These are phyloP conservation scores for Philereme transversata DNA, from an alignment of 2,888 invertebrate genomes.

Conservation along the genomic window DNA sequence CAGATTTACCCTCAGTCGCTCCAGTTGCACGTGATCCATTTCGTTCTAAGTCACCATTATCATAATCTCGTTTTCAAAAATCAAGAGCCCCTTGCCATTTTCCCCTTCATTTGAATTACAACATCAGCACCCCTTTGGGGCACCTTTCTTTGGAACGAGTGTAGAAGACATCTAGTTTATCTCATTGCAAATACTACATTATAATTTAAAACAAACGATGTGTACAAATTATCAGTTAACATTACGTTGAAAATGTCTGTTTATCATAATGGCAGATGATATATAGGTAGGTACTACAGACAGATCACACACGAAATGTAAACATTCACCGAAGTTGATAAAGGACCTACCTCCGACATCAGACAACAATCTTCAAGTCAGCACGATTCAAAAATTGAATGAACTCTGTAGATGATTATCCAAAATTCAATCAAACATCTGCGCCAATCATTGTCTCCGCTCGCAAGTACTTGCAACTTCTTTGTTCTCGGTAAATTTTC, in stretches of 20 bases:
- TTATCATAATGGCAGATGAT: too few relatives aligned
- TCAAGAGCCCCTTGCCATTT: conserved; percentile 55
- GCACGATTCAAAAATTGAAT: conserved; percentile 30
- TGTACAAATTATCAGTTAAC: too few relatives aligned
- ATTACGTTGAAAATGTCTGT: too few relatives aligned
- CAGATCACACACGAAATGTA: too few relatives aligned
- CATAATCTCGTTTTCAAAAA: conserved; percentile 64
- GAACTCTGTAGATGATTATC: conserved; percentile 25
- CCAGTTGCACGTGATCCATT: conserved; percentile 50
- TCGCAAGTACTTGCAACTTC: conserved; percentile 34
- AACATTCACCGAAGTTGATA: too few relatives aligned
- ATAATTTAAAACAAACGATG: too few relatives aligned
- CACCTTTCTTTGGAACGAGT: conserved; percentile 40
- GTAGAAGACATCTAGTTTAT: too few relatives aligned
- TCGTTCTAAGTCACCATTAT: conserved; percentile 55
- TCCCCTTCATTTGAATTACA: conserved; percentile 62
- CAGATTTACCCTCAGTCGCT: conserved; percentile 40
- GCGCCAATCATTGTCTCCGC: conserved; percentile 44
- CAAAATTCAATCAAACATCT: conserved; percentile 43
- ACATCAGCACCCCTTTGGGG: conserved; percentile 41
- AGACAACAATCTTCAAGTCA: conserved; percentile 7
- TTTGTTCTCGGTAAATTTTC: conserved; percentile 50
- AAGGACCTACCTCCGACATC: neutral
- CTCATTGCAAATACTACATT: too few relatives aligned
- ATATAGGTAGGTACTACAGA: too few relatives aligned